A percentile compares a stretch with the other conserved stretches of the same genome.
Evolutionary conservation across 2,113 vertebrate genomes (phyloP).

Genomic region (Nothobranchius furzeri): DNA sequence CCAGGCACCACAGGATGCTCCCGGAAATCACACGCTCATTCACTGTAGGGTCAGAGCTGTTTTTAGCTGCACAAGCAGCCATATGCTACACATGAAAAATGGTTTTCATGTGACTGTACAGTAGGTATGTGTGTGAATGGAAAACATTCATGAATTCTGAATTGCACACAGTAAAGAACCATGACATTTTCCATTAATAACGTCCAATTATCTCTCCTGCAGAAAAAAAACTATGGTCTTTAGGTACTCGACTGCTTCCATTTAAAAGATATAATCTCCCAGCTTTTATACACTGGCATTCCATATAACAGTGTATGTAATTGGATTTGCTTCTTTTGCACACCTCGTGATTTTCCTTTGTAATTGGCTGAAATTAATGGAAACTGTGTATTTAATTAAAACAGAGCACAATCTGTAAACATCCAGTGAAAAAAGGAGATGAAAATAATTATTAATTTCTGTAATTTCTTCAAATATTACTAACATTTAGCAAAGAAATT

Average conservation of each 20-base stretch:
- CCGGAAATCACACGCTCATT: background rate
- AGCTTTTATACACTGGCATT: background rate
- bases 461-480: slow-evolving; percentile 33
- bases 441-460: slow-evolving; percentile 33
- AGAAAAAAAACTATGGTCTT: no score
- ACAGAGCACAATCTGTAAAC: slow-evolving; percentile 6
- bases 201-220: no score
- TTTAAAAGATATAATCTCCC: background rate
- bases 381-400: background rate
- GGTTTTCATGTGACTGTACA: no score
- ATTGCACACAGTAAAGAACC: no score
- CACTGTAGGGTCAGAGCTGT: background rate
- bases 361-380: background rate
- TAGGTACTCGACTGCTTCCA: background rate
- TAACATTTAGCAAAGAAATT: slow-evolving; percentile 28
- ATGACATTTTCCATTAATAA: no score
- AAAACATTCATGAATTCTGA: background rate
- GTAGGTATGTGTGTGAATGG: background rate
- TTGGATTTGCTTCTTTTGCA: background rate
- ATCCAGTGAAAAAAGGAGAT: slow-evolving; percentile 18
- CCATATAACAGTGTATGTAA: background rate
- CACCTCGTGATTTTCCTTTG: background rate
- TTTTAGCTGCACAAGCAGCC: background rate
- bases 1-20: background rate
- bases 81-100: no score